A percentile compares a stretch with the other conserved stretches of the same genome.
Conservation (phyloP, 2,888 invertebrate species). For the Tachina grossa region DNA sequence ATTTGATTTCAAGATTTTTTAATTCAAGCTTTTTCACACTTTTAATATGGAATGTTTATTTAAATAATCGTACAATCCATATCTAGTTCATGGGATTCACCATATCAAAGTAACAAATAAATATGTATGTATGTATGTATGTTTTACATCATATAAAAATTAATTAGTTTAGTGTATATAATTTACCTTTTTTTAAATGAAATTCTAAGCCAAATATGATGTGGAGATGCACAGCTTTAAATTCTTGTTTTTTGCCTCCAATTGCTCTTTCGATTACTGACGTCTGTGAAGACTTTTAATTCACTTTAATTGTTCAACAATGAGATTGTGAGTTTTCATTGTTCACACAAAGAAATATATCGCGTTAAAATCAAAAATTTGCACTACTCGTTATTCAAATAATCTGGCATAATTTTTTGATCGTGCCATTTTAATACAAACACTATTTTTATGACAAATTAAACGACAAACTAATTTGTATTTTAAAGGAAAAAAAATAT, state of each 20-base stretch:
- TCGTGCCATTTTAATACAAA: constrained; percentile 22
- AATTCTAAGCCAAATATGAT: constrained; percentile 14
- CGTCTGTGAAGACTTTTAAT: constrained; percentile 6
- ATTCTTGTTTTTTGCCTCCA: constrained; percentile 3
- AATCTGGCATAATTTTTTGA: background rate
- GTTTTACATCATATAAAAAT: background rate
- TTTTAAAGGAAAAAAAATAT: background rate
- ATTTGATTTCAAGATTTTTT: too few relatives aligned
- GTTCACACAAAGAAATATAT: constrained; percentile 14
- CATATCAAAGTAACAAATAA: background rate
- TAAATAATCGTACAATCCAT: too few relatives aligned
- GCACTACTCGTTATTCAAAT: constrained; percentile 33
- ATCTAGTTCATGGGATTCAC: too few relatives aligned
- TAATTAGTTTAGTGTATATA: background rate
- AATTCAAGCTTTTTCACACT: too few relatives aligned
- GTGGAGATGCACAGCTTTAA: constrained; percentile 16
- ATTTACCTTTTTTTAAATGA: constrained; percentile 32
- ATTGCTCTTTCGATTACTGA: background rate
- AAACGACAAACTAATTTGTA: background rate
- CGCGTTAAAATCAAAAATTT: constrained; percentile 35
- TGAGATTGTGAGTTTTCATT: constrained; percentile 35
- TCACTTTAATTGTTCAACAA: constrained; percentile 45
- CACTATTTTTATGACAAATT: background rate
- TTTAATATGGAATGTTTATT: too few relatives aligned
- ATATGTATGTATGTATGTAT: too few relatives aligned